A percentile compares a stretch with the other conserved stretches of the same genome.
phyloP scores from a whole-genome alignment of 2,888 invertebrate species.

The Tiliacea citrago region DNA sequence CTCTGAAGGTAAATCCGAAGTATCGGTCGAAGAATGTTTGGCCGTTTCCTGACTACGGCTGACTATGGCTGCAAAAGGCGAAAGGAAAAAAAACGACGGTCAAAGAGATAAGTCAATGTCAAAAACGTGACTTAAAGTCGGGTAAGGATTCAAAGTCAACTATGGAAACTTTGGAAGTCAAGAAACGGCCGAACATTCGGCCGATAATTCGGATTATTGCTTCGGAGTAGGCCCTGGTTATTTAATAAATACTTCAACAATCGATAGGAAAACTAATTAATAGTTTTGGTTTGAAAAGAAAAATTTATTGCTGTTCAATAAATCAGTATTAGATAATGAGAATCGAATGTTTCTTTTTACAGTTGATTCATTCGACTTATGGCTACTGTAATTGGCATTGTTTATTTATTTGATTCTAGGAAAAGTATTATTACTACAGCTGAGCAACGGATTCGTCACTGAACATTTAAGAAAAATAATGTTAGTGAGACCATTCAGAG shows the following conservation, averaged over 20 bases:
- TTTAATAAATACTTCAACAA: conserved; percentile 19
- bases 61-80: too few species aligned
- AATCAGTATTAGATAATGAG: conserved; percentile 26
- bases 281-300: conserved; percentile 25
- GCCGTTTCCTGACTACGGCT: too few species aligned
- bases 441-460: conserved; percentile 1
- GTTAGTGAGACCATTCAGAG: neutral
- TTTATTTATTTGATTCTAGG: conserved; percentile 22
- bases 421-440: neutral
- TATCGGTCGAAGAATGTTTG: too few species aligned
- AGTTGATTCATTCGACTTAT: conserved; percentile 12
- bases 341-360: conserved; percentile 26
- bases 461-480: neutral
- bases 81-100: too few species aligned
- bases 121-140: too few species aligned
- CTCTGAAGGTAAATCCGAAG: too few species aligned
- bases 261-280: conserved; percentile 13
- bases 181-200: too few species aligned
- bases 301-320: conserved; percentile 28
- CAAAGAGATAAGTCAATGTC: too few species aligned
- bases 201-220: too few species aligned
- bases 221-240: too few species aligned
- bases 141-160: too few species aligned
- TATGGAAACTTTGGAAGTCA: too few species aligned
- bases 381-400: neutral